Evolutionary conservation across 37 sponge, comb jelly and placozoan species (phyloP).

Genomic region (Geodia barretti): DNA sequence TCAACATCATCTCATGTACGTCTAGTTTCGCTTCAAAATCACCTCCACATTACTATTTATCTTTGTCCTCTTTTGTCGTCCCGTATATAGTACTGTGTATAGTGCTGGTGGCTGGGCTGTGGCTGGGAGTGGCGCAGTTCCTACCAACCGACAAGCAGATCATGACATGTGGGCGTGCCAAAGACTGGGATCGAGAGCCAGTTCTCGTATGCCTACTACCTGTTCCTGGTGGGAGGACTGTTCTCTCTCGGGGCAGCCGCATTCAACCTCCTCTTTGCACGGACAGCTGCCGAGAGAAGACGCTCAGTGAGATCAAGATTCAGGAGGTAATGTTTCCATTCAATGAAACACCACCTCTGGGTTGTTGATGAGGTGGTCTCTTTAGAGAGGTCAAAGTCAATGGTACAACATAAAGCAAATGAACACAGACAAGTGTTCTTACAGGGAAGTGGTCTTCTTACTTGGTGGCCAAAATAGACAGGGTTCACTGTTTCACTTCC

Average conservation of each 20-base stretch:
- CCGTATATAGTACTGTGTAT: conserved; percentile 77
- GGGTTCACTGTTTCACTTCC: neutral
- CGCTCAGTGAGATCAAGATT: conserved; percentile 33
- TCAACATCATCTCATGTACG: conserved; percentile 85
- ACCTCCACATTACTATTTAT: neutral
- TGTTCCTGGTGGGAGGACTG: conserved; percentile 55
- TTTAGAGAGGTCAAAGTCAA: neutral
- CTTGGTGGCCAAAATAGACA: no score
- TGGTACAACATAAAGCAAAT: neutral
- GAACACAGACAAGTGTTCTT: no score
- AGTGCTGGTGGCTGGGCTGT: conserved; percentile 71
- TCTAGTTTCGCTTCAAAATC: no score
- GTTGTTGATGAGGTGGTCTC: neutral
- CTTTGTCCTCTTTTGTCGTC: neutral
- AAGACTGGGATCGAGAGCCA: neutral
- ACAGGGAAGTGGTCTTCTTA: no score
- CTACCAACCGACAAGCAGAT: conserved; percentile 14
- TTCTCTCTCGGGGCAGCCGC: conserved; percentile 62
- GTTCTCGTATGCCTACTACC: conserved; percentile 75
- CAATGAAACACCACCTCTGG: neutral
- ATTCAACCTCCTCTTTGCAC: conserved; percentile 67
- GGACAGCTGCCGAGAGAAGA: conserved; percentile 75
- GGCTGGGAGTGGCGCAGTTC: conserved; percentile 68
- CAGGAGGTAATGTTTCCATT: conserved; percentile 18
- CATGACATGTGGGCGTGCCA: neutral